phyloP scores from a whole-genome alignment of 2,113 vertebrate genomes.

The Aspidoscelis tigris region DNA sequence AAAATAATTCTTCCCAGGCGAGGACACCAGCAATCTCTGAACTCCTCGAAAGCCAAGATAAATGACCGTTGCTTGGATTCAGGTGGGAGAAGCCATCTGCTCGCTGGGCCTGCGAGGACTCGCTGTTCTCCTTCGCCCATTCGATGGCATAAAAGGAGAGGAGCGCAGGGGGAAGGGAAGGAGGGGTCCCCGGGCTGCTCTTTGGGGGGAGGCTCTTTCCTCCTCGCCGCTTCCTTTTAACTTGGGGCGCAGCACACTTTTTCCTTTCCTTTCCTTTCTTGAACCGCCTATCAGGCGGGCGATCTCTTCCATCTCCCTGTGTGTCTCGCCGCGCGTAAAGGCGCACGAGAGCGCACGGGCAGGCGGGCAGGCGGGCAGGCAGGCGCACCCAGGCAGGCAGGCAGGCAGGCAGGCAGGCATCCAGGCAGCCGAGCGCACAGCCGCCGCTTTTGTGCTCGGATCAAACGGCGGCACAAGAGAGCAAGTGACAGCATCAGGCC shows the following conservation, averaged over 20 bases:
- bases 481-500: conserved; percentile 69
- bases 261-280: conserved; percentile 25
- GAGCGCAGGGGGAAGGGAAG: conserved; percentile 15
- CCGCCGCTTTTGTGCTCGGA: conserved; percentile 66
- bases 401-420: too few relatives aligned
- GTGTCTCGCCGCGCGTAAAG: not conserved
- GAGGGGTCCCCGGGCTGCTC: conserved; percentile 48
- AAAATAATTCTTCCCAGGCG: conserved; percentile 38
- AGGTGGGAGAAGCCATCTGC: conserved; percentile 66
- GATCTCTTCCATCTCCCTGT: conserved; percentile 41
- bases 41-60: conserved; percentile 50
- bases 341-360: not conserved
- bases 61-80: conserved; percentile 50
- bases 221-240: conserved; percentile 64
- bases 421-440: not conserved
- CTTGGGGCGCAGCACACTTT: conserved; percentile 47
- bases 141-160: conserved; percentile 37
- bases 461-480: conserved; percentile 72
- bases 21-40: conserved; percentile 36
- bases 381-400: not conserved
- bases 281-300: conserved; percentile 66
- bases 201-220: conserved; percentile 43
- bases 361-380: not conserved
- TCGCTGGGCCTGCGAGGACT: conserved; percentile 34
- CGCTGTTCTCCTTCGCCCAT: conserved; percentile 37